These are phyloP conservation scores for Meloidogyne chitwoodi DNA, from an alignment of 1,140 invertebrate species.

Conservation along the genomic window DNA sequence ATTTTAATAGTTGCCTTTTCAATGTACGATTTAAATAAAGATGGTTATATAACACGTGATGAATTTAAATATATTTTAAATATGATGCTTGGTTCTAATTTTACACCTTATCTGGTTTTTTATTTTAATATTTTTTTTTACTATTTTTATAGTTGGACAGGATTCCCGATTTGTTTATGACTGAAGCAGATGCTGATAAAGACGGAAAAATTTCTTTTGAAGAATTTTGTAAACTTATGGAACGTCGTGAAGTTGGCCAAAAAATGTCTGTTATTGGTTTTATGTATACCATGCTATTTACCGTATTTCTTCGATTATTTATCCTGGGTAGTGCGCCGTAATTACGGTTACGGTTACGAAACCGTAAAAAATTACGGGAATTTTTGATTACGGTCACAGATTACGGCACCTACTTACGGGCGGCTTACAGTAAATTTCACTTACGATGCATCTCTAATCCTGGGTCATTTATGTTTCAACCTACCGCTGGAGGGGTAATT, in stretches of 20 bases:
- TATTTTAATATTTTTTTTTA: conserved; percentile 61
- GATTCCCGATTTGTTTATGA: conserved; percentile 65
- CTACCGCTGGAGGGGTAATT: too few relatives aligned
- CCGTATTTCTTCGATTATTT: too few relatives aligned
- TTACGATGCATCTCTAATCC: too few relatives aligned
- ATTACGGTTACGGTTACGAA: too few relatives aligned
- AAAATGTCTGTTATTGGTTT: conserved; percentile 49
- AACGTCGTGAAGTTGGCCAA: conserved; percentile 49
- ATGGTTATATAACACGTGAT: conserved; percentile 90
- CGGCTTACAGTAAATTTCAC: too few relatives aligned
- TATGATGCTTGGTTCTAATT: conserved; percentile 94
- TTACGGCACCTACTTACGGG: too few relatives aligned
- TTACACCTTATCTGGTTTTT: conserved; percentile 68
- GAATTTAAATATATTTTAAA: conserved; percentile 75
- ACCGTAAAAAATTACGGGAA: too few relatives aligned
- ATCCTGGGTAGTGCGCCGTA: too few relatives aligned
- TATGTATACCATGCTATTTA: too few relatives aligned
- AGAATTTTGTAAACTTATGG: conserved; percentile 61
- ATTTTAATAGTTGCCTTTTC: conserved; percentile 87
- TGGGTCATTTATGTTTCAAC: too few relatives aligned
- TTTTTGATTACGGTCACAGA: too few relatives aligned
- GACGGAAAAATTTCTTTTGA: conserved; percentile 63
- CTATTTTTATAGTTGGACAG: conserved; percentile 61
- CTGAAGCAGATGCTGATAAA: conserved; percentile 63
- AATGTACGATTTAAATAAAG: conserved; percentile 98